Evolutionary conservation across 2,797 vertebrate species (phyloP), one percentile per base, ranked within the genome.

Genomic region (Aulostomus chinensis): DNA sequence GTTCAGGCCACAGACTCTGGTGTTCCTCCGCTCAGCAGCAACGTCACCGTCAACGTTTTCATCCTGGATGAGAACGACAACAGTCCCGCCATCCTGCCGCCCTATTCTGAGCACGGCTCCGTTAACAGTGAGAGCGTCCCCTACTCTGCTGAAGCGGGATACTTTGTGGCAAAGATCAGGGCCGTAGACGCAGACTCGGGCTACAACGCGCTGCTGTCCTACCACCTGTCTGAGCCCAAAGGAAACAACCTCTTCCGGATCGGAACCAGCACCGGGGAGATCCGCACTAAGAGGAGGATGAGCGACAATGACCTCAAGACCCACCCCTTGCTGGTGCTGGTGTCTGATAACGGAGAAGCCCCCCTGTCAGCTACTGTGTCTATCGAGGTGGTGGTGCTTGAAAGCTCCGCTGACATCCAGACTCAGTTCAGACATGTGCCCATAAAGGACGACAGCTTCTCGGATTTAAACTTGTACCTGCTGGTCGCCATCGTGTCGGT

Each of bases 271-370:
- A 80, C 61, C 7, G 81, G 83, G 2, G 85, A 85, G 47, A 75
- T 86, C 29, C 73, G 78, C 60, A 74, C 79, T 42, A 80, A 73
- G 54, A 76, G 85, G 49, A 33, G 39, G 35, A 63, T 86, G 67
- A 76, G 68, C 49, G 67, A 82, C 34, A 79, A 65, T 64, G 77
- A 86, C 48, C 30, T 68, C 25, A 62, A 68, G 13, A 74, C 46
- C 1, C 85, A 85, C 40, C 72, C 43, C 7, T 43, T 93, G 39
- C 39, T 83, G 76, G 52, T 84, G 45, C 26, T 76, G 73, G 78
- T 83, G 34, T 73, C 73, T 46, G 88, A 91, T 61, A 71, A 78
- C 6, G 88, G 88, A 37, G 75, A 85, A 11, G 84, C 87, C 10
- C 50, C 80, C 8, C 81, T 85, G 37, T 76, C 80, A 38, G 66